A percentile compares a stretch with the other conserved stretches of the same genome.
Evolutionary conservation across 2,888 invertebrate species (phyloP).

Genomic region (Eucera pruinosa): DNA sequence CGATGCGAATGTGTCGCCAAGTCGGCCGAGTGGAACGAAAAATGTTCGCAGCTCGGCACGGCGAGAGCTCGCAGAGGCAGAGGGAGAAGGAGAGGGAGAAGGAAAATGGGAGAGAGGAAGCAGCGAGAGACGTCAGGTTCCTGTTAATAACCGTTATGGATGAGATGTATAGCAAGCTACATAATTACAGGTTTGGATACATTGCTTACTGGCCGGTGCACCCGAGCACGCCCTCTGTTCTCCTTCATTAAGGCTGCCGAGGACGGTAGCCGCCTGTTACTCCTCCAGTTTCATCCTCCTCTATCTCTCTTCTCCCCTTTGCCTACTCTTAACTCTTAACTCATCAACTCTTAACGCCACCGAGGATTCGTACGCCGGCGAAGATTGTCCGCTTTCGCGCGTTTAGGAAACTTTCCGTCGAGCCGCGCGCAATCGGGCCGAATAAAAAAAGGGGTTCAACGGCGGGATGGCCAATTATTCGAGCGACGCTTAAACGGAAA

Average conservation of each 20-base stretch:
- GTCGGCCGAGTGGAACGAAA: too few relatives aligned
- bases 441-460: conserved; percentile 1
- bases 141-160: conserved; percentile 82
- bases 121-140: conserved; percentile 75
- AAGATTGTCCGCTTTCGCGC: conserved; percentile 20
- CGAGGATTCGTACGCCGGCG: conserved; percentile 15
- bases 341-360: conserved; percentile 19
- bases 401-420: conserved; percentile 29
- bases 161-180: conserved; percentile 76
- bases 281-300: conserved; percentile 63
- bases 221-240: conserved; percentile 83
- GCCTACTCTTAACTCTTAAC: conserved; percentile 15
- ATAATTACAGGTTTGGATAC: conserved; percentile 82
- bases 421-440: neutral
- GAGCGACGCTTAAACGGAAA: conserved; percentile 14
- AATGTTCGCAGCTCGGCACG: too few relatives aligned
- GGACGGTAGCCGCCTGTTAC: conserved; percentile 83
- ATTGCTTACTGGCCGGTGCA: conserved; percentile 82
- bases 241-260: conserved; percentile 81
- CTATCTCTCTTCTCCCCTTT: conserved; percentile 15
- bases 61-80: too few relatives aligned
- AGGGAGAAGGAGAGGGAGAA: too few relatives aligned
- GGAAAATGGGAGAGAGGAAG: conserved; percentile 4
- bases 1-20: too few relatives aligned
- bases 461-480: neutral